These are phyloP conservation scores for Tadarida brasiliensis DNA, from an alignment of 2,797 vertebrate species.

Conservation along the genomic window DNA sequence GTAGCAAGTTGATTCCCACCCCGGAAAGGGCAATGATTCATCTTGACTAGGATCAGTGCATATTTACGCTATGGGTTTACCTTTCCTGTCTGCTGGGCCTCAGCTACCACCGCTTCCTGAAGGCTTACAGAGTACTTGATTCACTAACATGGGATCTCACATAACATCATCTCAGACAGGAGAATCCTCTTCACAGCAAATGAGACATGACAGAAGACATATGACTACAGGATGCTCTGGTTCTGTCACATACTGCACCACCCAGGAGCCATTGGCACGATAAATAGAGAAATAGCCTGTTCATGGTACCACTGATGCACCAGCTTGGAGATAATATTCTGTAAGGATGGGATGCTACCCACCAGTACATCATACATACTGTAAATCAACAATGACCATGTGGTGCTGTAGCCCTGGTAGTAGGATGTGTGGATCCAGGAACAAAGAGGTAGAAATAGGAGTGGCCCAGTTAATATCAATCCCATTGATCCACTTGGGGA, in stretches of 20 bases:
- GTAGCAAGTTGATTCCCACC: background rate
- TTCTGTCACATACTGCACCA: background rate
- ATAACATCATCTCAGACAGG: background rate
- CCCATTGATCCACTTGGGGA: background rate
- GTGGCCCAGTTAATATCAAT: background rate
- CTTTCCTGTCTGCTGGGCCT: background rate
- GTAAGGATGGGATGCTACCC: background rate
- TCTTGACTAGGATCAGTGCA: background rate
- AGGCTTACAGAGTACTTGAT: background rate
- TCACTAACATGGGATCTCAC: background rate
- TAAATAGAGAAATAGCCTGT: background rate
- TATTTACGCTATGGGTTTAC: background rate
- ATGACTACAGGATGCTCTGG: background rate
- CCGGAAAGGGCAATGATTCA: constrained; percentile 4
- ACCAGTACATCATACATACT: background rate
- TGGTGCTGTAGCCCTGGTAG: too few species aligned
- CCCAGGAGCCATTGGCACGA: background rate
- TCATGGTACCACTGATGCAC: background rate
- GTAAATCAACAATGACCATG: background rate
- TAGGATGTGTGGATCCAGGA: background rate
- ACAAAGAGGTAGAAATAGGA: background rate
- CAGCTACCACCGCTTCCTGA: background rate
- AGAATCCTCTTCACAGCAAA: background rate
- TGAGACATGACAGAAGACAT: background rate
- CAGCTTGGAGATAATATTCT: background rate